Evolutionary conservation across 2,888 invertebrate species (phyloP), one percentile per base, ranked within the genome.

Genomic region (Acheta domesticus): DNA sequence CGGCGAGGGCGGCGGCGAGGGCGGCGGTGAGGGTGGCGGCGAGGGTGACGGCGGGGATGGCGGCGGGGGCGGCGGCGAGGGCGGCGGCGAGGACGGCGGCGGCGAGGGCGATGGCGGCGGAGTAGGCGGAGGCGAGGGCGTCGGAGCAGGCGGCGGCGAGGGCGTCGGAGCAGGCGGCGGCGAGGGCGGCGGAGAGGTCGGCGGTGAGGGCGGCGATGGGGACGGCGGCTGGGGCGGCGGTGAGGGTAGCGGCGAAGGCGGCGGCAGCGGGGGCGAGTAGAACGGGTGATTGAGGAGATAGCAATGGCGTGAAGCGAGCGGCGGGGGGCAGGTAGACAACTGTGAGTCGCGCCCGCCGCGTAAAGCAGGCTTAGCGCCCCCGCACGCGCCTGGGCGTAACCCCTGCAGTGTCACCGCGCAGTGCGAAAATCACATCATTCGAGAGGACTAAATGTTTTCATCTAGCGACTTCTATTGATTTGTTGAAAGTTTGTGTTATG

Each of bases 281-380:
- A 0, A 8, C 36, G 36, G 36, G 36, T 36, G 36, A 36, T 36
- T 36, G 8, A 36, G 36, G 36, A 36, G 36, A 36, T 36, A 36
- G 36, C 36, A 36, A 36, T 36, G 36, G 36, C 36, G 36, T 36
- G 36, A 36, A 36, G 36, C 8, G 36, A 36, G 36, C 36, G 36
- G 8, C 36, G 36, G 36, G 36, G 36, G 36, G 36, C 36, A 36
- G 36, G 36, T 36, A 36, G 36, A 36, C 36, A 36, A 36, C 36
- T 36, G 23, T 23, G 36, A 36, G 36, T 36, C 36, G 36, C 36
- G 36, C 36, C 36, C 36, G 36, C 36, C 16, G n/a, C 62, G 16
- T 62, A 62, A 62, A 62, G 62, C 62, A 62, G 62, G 62, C 62
- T 62, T 62, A 62, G 62, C 62, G n/a, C 62, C 36, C 36, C 36